A percentile compares a stretch with the other conserved stretches of the same genome.
These are phyloP conservation scores for Athalia circularis DNA, from an alignment of 2,888 invertebrate genomes.

Conservation along the genomic window DNA sequence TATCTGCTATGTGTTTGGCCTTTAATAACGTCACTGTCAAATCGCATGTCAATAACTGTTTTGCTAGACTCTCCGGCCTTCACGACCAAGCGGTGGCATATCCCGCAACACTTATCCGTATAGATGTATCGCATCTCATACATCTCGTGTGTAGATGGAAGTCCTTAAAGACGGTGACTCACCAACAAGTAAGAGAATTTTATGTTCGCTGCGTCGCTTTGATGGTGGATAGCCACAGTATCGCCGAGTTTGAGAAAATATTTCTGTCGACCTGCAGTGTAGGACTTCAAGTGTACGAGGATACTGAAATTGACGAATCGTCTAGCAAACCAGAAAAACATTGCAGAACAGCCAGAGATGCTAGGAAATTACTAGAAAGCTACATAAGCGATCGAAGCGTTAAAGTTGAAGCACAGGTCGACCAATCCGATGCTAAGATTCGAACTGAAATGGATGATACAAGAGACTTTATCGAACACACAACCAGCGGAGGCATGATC, in stretches of 20 bases:
- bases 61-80: background rate
- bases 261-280: conserved; percentile 47
- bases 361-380: conserved; percentile 20
- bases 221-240: conserved; percentile 44
- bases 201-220: conserved; percentile 47
- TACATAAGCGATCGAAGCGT: conserved; percentile 9
- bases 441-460: conserved; percentile 21
- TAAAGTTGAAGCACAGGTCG: conserved; percentile 13
- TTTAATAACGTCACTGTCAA: conserved; percentile 49
- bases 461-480: conserved; percentile 13
- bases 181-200: conserved; percentile 43
- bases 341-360: conserved; percentile 4
- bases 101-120: conserved; percentile 44
- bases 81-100: conserved; percentile 6
- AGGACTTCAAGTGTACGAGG: conserved; percentile 40
- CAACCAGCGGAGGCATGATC: conserved; percentile 19
- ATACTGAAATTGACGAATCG: conserved; percentile 15
- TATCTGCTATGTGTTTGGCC: conserved; percentile 47
- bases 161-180: conserved; percentile 38
- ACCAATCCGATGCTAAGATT: background rate
- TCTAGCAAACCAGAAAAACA: conserved; percentile 8
- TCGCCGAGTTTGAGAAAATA: conserved; percentile 45
- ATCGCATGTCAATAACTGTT: conserved; percentile 42
- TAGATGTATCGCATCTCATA: conserved; percentile 48
- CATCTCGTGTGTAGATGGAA: conserved; percentile 46